A percentile compares a stretch with the other conserved stretches of the same genome.
These are phyloP conservation scores for Varanus salvator DNA, from an alignment of 2,113 vertebrate genomes.

Conservation along the genomic window DNA sequence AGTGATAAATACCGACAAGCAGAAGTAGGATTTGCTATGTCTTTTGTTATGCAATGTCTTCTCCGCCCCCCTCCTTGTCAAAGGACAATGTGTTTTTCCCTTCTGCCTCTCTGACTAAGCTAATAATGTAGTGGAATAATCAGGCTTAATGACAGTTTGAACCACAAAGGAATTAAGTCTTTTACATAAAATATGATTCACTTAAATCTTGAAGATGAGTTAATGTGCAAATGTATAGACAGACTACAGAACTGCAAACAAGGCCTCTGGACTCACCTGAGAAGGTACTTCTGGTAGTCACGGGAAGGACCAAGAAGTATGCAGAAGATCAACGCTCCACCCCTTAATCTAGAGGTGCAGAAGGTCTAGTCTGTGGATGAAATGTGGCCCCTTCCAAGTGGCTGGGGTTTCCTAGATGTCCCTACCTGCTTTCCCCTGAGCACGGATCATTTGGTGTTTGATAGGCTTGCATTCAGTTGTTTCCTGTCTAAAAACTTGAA, in stretches of 20 bases:
- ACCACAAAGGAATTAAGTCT: conserved; percentile 58
- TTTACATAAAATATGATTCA: conserved; percentile 64
- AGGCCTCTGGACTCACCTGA: background rate
- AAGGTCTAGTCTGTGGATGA: too few relatives aligned
- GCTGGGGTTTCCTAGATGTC: too few relatives aligned
- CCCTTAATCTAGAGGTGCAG: too few relatives aligned
- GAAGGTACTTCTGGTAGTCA: background rate
- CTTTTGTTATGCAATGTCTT: conserved; percentile 49
- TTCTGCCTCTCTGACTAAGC: conserved; percentile 67
- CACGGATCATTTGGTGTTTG: too few relatives aligned
- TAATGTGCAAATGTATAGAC: conserved; percentile 48
- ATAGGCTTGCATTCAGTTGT: too few relatives aligned
- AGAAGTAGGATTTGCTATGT: conserved; percentile 38
- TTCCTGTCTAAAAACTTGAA: too few relatives aligned
- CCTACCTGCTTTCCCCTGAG: too few relatives aligned
- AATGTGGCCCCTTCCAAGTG: too few relatives aligned
- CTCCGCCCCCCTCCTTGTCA: conserved; percentile 34
- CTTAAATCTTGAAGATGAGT: conserved; percentile 49
- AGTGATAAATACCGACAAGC: conserved; percentile 16
- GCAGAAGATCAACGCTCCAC: too few relatives aligned
- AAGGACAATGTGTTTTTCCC: conserved; percentile 67
- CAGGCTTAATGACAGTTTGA: conserved; percentile 64
- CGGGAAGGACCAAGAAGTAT: background rate
- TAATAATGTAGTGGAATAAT: conserved; percentile 63
- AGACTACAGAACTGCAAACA: conserved; percentile 26